Evolutionary conservation across 1,140 invertebrate genomes (phyloP), one percentile per base, ranked within the genome.

Genomic region (Penaeus chinensis): DNA sequence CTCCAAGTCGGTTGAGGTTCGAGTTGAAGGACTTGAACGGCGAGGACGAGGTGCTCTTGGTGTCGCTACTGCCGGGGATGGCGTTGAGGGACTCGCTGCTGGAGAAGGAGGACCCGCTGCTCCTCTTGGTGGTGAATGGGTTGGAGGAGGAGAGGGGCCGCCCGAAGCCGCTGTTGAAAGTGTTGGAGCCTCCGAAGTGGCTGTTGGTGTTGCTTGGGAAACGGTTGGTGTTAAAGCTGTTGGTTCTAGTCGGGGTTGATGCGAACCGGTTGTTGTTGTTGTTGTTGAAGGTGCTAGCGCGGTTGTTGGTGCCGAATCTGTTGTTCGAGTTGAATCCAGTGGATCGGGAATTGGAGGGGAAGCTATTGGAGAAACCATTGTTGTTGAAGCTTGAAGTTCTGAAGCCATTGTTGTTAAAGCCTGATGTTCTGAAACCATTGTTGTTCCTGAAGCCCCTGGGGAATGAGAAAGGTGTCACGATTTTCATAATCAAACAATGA

Each of bases 361-460:
- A 19, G 13, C n/a, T 37, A 63, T 54, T 71, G 63, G n/a, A 24
- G 61, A 24, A 32, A 19, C 19, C 78, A 42, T n/a, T 84, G 74
- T 78, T 60, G 74, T n/a, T 32, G 27, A 77, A 32, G 32, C 27
- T 61, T 79, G 63, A 77, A 54, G 47, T 54, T 8, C 47, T n/a
- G 84, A 69, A 80, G 62, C 84, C 77, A 24, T 22, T 78, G 85
- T 78, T 87, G 80, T 32, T 82, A 66, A 63, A 82, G 27, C 66
- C 69, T 63, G 54, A 63, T 7, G 79, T 63, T 47, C 65, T 65
- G 85, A 81, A 66, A 1, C 42, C 47, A 63, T 69, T 87, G 80
- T 87, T 87, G 60, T 61, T 54, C n/a, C 69, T 65, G 32, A 13
- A 54, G 47, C 47, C 47, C 47, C 47, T 54, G 47, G 47, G 10